Conservation (phyloP, 2,797 vertebrate genomes). For the Rhabdophis nuchalis region DNA sequence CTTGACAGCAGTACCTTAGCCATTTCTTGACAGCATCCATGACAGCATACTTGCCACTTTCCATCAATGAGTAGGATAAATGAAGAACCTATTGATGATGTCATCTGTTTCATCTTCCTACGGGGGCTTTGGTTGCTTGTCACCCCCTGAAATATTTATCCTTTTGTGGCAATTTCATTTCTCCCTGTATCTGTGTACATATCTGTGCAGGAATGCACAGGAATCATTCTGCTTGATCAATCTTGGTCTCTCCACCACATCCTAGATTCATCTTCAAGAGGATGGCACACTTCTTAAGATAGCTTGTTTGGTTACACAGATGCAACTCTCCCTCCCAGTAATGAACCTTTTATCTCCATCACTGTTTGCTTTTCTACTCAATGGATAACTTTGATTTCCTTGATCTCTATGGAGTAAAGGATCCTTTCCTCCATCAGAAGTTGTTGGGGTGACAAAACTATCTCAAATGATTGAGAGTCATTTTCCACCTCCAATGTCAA, state of each 20-base stretch:
- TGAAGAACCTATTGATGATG: not conserved
- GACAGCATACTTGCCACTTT: not conserved
- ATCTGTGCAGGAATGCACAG: not conserved
- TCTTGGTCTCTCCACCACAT: not conserved
- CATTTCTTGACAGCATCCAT: not conserved
- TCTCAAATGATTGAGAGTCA: not conserved
- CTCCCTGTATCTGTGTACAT: not conserved
- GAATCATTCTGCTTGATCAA: not conserved
- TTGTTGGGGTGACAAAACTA: not conserved
- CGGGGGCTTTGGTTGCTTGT: not conserved
- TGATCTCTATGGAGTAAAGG: not conserved
- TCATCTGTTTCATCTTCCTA: not conserved
- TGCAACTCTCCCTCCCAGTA: not conserved
- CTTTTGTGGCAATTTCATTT: not conserved
- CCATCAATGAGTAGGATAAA: not conserved
- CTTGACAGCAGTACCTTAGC: not conserved
- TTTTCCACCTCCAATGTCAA: not conserved
- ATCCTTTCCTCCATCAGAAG: not conserved
- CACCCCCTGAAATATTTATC: not conserved
- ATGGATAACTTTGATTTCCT: not conserved
- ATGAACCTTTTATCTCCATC: not conserved
- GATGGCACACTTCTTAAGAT: not conserved
- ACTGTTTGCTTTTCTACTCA: not conserved
- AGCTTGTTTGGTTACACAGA: not conserved
- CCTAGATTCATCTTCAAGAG: not conserved